These are phyloP conservation scores for Cabera pusaria DNA, from an alignment of 2,888 invertebrate genomes.

Conservation along the genomic window DNA sequence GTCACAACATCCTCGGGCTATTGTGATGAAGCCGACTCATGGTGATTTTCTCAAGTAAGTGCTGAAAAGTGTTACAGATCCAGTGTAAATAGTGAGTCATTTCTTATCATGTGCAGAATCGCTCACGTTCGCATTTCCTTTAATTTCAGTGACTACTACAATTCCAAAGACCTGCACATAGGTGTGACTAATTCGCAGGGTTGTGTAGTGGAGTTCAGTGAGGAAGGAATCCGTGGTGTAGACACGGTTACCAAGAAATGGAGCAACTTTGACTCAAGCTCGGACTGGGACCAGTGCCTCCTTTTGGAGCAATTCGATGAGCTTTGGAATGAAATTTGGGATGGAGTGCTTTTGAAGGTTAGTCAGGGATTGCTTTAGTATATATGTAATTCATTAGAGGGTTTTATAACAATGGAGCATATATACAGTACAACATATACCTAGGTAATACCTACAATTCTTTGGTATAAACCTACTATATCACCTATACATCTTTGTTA, in stretches of 20 bases:
- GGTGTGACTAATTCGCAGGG: slow-evolving; percentile 93
- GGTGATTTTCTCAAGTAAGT: slow-evolving; percentile 94
- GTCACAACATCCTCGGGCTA: slow-evolving; percentile 89
- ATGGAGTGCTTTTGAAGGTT: slow-evolving; percentile 85
- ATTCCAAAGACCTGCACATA: slow-evolving; percentile 94
- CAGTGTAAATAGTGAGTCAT: slow-evolving; percentile 24
- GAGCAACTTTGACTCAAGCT: slow-evolving; percentile 77
- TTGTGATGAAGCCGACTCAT: slow-evolving; percentile 93
- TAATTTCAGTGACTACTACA: slow-evolving; percentile 88
- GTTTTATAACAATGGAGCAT: too few relatives aligned
- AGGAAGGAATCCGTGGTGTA: slow-evolving; percentile 86
- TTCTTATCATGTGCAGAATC: slow-evolving; percentile 12
- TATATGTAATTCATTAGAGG: too few relatives aligned
- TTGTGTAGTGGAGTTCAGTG: slow-evolving; percentile 92
- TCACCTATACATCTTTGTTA: too few relatives aligned
- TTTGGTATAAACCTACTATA: too few relatives aligned
- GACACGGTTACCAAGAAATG: slow-evolving; percentile 86
- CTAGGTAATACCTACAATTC: too few relatives aligned
- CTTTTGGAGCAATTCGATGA: slow-evolving; percentile 87
- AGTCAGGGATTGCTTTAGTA: too few relatives aligned
- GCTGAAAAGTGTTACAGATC: slow-evolving; percentile 27
- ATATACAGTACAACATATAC: too few relatives aligned
- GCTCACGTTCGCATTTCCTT: slow-evolving; percentile 19
- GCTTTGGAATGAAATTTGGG: slow-evolving; percentile 91
- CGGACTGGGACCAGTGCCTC: slow-evolving; percentile 87